These are phyloP conservation scores for Paguma larvata DNA, from an alignment of 2,797 vertebrate genomes.

Conservation along the genomic window DNA sequence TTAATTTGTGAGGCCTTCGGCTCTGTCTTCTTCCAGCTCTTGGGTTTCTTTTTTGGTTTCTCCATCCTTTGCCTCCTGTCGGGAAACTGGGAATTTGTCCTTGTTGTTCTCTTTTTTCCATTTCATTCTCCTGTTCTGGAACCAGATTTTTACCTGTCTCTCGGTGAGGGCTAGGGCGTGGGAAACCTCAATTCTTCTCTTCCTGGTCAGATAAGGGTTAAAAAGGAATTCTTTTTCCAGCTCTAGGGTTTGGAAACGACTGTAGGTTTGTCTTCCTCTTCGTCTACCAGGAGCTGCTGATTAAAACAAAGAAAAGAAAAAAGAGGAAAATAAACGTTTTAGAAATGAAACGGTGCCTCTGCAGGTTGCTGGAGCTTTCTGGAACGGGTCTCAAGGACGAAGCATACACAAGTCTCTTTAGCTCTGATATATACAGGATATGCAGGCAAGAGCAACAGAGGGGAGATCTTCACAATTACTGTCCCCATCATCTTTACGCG, in stretches of 20 bases:
- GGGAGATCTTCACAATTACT: constrained; percentile 58
- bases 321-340: constrained; percentile 71
- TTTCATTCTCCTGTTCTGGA: constrained; percentile 93
- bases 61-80: constrained; percentile 89
- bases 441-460: constrained; percentile 1
- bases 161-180: constrained; percentile 92
- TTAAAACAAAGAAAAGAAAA: constrained; percentile 86
- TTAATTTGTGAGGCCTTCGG: constrained; percentile 86
- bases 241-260: constrained; percentile 92
- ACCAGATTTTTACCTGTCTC: constrained; percentile 94
- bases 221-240: constrained; percentile 93
- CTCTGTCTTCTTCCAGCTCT: constrained; percentile 87
- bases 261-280: constrained; percentile 93
- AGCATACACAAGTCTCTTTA: constrained; percentile 42
- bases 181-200: constrained; percentile 92
- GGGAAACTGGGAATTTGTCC: constrained; percentile 91
- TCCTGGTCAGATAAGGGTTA: constrained; percentile 93
- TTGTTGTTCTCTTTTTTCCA: constrained; percentile 95
- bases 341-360: constrained; percentile 51
- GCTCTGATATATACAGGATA: constrained; percentile 1
- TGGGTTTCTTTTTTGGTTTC: constrained; percentile 88
- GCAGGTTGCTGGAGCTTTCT: constrained; percentile 63
- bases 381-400: not conserved
- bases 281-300: constrained; percentile 92
- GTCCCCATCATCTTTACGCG: constrained; percentile 63